Evolutionary conservation across 2,888 invertebrate species (phyloP).

Genomic region (Elegia similella): DNA sequence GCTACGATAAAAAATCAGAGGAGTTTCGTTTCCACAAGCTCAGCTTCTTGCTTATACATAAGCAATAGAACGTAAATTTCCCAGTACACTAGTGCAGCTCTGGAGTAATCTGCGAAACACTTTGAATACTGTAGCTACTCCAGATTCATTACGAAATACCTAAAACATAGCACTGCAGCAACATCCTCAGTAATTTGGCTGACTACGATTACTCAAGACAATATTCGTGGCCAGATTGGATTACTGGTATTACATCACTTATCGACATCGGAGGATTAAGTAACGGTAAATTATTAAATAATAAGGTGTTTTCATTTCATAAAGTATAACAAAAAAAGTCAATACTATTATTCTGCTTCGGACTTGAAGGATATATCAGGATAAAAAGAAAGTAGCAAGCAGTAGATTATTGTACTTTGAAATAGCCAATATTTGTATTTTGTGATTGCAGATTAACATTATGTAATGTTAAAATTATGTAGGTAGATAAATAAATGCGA

Average conservation of each 20-base stretch:
- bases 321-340: too few species aligned
- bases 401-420: not conserved
- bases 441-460: too few species aligned
- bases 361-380: not conserved
- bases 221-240: constrained; percentile 11
- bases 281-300: not conserved
- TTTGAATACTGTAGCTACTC: constrained; percentile 17
- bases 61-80: constrained; percentile 5
- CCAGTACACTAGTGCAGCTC: constrained; percentile 9
- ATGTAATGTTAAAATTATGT: too few species aligned
- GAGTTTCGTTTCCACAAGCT: not conserved
- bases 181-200: not conserved
- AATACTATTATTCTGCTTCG: not conserved
- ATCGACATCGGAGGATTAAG: not conserved
- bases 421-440: too few species aligned
- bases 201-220: constrained; percentile 19
- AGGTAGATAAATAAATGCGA: too few species aligned
- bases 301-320: not conserved
- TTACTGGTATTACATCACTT: not conserved
- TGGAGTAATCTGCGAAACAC: constrained; percentile 18
- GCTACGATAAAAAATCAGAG: not conserved
- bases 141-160: constrained; percentile 24
- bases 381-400: not conserved
- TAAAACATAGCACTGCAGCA: constrained; percentile 21
- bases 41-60: constrained; percentile 2